Conservation (phyloP, 2,797 vertebrate genomes). For the Karalla daura region DNA sequence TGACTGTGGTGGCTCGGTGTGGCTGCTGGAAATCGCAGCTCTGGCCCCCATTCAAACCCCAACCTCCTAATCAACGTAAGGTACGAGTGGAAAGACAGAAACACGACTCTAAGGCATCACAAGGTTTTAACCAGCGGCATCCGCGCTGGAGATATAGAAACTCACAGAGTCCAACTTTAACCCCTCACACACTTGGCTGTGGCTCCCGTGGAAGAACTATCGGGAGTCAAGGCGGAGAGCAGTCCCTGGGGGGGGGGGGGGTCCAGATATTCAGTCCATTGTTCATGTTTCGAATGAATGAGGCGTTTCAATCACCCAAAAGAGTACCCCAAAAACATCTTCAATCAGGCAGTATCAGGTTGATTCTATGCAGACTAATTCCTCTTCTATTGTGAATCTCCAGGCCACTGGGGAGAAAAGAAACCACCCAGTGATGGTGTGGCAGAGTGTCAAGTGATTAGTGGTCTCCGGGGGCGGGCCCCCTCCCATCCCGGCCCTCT, state of each 20-base stretch:
- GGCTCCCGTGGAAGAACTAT: slow-evolving; percentile 55
- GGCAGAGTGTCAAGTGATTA: slow-evolving; percentile 27
- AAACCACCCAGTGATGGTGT: slow-evolving; percentile 8
- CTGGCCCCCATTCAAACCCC: slow-evolving; percentile 8
- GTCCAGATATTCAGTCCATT: neutral
- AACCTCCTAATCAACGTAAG: slow-evolving; percentile 30
- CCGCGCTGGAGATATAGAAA: slow-evolving; percentile 69
- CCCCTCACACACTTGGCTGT: slow-evolving; percentile 25
- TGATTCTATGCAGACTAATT: neutral
- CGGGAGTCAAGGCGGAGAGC: slow-evolving; percentile 21
- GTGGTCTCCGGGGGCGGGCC: neutral
- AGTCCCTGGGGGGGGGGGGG: slow-evolving; percentile 1
- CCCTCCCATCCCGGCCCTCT: slow-evolving; percentile 12
- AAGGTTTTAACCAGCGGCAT: slow-evolving; percentile 72
- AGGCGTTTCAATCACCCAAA: slow-evolving; percentile 6
- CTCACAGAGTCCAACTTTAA: slow-evolving; percentile 78
- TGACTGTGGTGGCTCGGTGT: neutral
- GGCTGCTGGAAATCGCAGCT: slow-evolving; percentile 30
- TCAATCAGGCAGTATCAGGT: slow-evolving; percentile 9
- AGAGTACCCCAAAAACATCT: neutral
- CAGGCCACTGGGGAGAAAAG: slow-evolving; percentile 14
- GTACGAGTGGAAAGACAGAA: slow-evolving; percentile 28
- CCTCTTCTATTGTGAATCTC: neutral
- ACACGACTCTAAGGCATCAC: slow-evolving; percentile 78
- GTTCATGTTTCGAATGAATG: neutral